Evolutionary conservation across 2,113 vertebrate genomes (phyloP).

Genomic region (Eolophus roseicapilla): DNA sequence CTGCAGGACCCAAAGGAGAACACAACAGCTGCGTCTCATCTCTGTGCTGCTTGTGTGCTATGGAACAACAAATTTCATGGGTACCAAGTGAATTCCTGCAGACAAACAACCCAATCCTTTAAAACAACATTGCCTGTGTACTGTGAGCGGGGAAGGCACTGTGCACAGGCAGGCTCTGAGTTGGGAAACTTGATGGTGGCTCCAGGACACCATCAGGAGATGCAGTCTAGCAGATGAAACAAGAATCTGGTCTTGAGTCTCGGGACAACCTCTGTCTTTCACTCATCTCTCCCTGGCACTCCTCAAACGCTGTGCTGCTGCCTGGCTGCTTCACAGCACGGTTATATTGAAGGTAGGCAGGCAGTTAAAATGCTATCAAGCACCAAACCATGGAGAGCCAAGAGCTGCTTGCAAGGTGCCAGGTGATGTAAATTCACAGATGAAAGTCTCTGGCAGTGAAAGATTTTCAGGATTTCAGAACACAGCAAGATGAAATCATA

Average conservation of each 20-base stretch:
- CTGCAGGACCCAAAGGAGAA: background rate
- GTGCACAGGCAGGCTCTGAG: accelerated
- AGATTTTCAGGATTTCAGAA: background rate
- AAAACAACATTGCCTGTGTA: background rate
- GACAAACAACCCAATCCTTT: background rate
- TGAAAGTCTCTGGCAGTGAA: background rate
- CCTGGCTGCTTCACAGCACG: background rate
- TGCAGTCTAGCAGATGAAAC: background rate
- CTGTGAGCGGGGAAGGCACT: background rate
- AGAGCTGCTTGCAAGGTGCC: background rate
- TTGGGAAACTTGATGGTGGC: background rate
- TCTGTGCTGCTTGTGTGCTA: background rate
- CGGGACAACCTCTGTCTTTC: background rate
- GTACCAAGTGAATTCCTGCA: background rate
- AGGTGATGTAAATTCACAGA: background rate
- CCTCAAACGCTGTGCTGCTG: accelerated
- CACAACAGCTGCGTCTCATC: background rate
- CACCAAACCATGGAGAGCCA: background rate
- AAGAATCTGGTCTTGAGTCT: background rate
- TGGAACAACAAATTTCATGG: background rate
- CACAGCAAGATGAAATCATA: background rate
- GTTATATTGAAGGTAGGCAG: background rate
- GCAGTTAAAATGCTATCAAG: background rate
- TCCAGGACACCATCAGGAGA: background rate
- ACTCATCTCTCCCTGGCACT: background rate